Conservation (phyloP, 2,113 vertebrate genomes). For the Notothenia coriiceps region DNA sequence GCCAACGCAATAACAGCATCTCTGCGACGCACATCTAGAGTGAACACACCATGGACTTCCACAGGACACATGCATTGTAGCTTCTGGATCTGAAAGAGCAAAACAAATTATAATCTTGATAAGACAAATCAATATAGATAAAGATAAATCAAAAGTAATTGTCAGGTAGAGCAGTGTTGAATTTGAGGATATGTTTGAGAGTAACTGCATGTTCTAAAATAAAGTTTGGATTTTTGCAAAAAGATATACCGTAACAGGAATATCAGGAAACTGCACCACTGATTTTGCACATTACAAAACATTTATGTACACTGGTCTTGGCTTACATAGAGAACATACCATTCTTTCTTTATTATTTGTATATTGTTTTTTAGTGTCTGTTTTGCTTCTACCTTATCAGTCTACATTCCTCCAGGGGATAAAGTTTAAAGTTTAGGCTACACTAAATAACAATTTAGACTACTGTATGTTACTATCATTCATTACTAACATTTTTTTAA, state of each 20-base stretch:
- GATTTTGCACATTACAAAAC: neutral
- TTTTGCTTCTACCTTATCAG: neutral
- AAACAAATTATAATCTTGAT: neutral
- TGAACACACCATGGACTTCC: conserved; percentile 93
- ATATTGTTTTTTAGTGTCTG: neutral
- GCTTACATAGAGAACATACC: neutral
- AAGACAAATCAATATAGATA: too few species aligned
- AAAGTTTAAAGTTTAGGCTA: neutral
- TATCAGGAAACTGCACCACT: neutral
- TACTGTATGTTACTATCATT: neutral
- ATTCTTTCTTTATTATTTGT: neutral
- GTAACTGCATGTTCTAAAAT: neutral
- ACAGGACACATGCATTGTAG: conserved; percentile 97
- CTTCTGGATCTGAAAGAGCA: conserved; percentile 89
- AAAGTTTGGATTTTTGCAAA: neutral
- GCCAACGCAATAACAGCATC: conserved; percentile 95
- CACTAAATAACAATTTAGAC: neutral
- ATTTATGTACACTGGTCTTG: neutral
- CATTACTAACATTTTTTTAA: too few species aligned
- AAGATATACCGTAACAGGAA: neutral
- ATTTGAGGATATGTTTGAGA: neutral
- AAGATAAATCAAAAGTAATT: neutral
- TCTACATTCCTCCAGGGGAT: neutral
- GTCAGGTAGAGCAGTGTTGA: too few species aligned
- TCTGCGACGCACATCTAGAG: conserved; percentile 93